Conservation (phyloP, 2,888 invertebrate species). For the Linnaemya vulpina region DNA sequence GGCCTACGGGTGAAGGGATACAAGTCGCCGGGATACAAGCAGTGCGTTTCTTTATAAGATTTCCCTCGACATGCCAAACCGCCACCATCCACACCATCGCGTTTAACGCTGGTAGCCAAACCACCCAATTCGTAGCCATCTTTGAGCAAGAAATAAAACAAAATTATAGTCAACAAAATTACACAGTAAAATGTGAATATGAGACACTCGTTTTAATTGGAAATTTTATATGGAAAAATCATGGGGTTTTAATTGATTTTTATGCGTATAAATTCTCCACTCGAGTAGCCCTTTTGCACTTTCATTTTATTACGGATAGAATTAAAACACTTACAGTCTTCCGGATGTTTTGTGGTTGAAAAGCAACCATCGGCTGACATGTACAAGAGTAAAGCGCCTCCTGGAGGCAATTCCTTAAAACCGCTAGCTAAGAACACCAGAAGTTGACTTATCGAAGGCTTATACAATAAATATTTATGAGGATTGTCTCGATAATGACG, state of each 20-base stretch:
- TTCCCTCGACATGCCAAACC: slow-evolving; percentile 82
- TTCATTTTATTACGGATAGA: neutral
- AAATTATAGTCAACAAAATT: neutral
- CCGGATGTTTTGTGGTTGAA: slow-evolving; percentile 91
- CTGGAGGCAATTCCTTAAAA: slow-evolving; percentile 95
- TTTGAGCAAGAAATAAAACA: slow-evolving; percentile 76
- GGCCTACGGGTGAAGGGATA: slow-evolving; percentile 96
- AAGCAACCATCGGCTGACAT: slow-evolving; percentile 96
- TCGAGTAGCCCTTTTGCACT: too few species aligned
- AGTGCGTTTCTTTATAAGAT: slow-evolving; percentile 87
- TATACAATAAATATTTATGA: slow-evolving; percentile 97
- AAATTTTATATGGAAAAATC: neutral
- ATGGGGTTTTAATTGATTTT: too few species aligned
- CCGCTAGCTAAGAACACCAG: slow-evolving; percentile 96
- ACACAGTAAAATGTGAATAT: too few species aligned
- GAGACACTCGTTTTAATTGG: too few species aligned
- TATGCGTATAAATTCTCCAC: too few species aligned
- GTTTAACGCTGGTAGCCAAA: slow-evolving; percentile 93
- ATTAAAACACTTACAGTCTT: slow-evolving; percentile 89
- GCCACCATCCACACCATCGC: slow-evolving; percentile 85
- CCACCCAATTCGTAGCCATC: slow-evolving; percentile 96
- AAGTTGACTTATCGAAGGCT: slow-evolving; percentile 96
- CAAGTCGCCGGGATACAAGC: slow-evolving; percentile 96
- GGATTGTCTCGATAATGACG: slow-evolving; percentile 93
- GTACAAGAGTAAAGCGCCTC: slow-evolving; percentile 95